A percentile compares a stretch with the other conserved stretches of the same genome.
These are phyloP conservation scores for Halichoeres trimaculatus DNA, from an alignment of 2,113 vertebrate genomes.

Conservation along the genomic window DNA sequence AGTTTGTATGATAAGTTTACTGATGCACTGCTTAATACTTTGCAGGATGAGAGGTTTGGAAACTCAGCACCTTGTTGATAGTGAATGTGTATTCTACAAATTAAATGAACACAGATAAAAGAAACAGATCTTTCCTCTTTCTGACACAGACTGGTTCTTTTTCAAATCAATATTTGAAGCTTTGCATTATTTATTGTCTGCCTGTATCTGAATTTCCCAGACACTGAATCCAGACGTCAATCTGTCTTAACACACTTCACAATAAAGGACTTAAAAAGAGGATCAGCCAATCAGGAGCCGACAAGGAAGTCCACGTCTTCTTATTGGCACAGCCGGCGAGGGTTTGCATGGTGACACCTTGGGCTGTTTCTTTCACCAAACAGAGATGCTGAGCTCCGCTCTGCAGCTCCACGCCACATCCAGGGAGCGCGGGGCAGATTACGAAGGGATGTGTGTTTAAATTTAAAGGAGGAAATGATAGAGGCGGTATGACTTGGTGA, in stretches of 20 bases:
- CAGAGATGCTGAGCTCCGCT: slow-evolving; percentile 17
- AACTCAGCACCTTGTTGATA: not conserved
- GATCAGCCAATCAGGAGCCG: slow-evolving; percentile 44
- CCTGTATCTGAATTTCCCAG: slow-evolving; percentile 9
- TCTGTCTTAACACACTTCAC: slow-evolving; percentile 17
- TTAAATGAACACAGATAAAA: not conserved
- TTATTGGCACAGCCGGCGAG: slow-evolving; percentile 43
- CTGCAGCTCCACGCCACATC: not conserved
- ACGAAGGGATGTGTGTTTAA: slow-evolving; percentile 15
- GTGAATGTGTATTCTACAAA: not conserved
- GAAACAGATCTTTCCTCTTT: not conserved
- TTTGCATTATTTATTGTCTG: not conserved
- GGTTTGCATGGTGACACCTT: slow-evolving; percentile 62
- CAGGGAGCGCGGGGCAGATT: slow-evolving; percentile 3
- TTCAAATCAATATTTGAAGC: not conserved
- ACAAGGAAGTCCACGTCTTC: not conserved
- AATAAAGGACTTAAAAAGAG: slow-evolving; percentile 18
- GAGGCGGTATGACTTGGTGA: too few relatives aligned
- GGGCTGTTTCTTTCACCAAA: not conserved
- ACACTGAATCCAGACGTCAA: slow-evolving; percentile 23
- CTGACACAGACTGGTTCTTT: not conserved
- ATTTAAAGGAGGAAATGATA: slow-evolving; percentile 2
- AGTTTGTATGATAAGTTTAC: not conserved
- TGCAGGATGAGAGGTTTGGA: not conserved
- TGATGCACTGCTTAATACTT: not conserved